These are phyloP conservation scores for Linnaemya vulpina DNA, from an alignment of 2,888 invertebrate species.

Conservation along the genomic window DNA sequence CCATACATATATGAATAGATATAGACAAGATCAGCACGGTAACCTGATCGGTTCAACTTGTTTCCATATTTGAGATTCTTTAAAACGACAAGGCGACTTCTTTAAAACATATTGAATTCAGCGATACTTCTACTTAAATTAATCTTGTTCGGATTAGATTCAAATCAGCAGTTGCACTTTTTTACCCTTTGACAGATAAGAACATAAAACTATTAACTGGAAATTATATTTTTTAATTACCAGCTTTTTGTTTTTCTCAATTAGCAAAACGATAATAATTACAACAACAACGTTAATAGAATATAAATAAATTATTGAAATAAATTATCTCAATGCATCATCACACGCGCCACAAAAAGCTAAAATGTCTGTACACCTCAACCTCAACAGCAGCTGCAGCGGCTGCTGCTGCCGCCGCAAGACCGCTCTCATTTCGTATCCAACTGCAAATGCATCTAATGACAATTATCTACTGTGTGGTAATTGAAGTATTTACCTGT, in stretches of 20 bases:
- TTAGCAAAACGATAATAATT: conserved; percentile 38
- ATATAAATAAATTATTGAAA: conserved; percentile 28
- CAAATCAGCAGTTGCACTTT: no score
- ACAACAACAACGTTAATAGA: conserved; percentile 29
- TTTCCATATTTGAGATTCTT: no score
- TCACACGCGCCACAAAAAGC: conserved; percentile 75
- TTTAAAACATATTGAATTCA: no score
- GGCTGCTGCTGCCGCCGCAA: conserved; percentile 52
- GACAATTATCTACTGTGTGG: conserved; percentile 76
- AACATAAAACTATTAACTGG: not conserved
- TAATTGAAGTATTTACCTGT: conserved; percentile 78
- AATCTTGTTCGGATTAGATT: no score
- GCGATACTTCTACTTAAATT: no score
- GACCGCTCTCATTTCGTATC: conserved; percentile 66
- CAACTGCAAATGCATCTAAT: conserved; percentile 74
- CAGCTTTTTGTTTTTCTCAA: conserved; percentile 11
- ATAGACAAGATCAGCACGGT: no score
- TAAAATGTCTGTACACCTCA: conserved; percentile 72
- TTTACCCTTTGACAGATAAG: no score
- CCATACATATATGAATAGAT: no score
- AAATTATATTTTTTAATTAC: conserved; percentile 12
- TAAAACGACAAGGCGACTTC: no score
- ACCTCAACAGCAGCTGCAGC: conserved; percentile 63
- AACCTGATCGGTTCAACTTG: no score
- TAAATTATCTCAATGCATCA: conserved; percentile 74